Conservation (phyloP, 2,113 vertebrate species). For the Asarcornis scutulata region DNA sequence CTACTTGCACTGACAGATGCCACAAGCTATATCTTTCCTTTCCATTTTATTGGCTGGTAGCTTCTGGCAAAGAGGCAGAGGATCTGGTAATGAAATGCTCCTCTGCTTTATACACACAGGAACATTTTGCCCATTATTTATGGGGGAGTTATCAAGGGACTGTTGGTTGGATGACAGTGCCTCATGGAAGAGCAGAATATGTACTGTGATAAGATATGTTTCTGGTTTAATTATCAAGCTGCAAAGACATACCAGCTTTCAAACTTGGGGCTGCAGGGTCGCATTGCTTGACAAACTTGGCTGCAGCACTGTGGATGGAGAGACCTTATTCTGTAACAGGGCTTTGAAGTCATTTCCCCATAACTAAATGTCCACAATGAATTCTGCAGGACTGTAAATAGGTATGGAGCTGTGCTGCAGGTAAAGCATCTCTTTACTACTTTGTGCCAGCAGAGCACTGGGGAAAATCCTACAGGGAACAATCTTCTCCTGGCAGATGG, state of each 20-base stretch:
- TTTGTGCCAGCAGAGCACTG: not conserved
- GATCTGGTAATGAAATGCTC: slow-evolving; percentile 47
- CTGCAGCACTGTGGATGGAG: not conserved
- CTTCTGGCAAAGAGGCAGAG: slow-evolving; percentile 53
- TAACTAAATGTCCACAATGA: slow-evolving; percentile 22
- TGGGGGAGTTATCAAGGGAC: not conserved
- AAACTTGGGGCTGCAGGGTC: not conserved
- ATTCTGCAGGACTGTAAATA: slow-evolving; percentile 27
- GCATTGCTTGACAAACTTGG: not conserved
- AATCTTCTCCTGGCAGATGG: slow-evolving; percentile 42
- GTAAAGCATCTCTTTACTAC: slow-evolving; percentile 26
- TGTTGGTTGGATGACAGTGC: not conserved
- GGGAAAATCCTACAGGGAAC: slow-evolving; percentile 54
- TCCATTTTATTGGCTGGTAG: slow-evolving; percentile 58
- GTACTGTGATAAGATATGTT: not conserved
- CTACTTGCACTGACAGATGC: slow-evolving; percentile 57
- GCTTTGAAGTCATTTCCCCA: not conserved
- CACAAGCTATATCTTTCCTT: slow-evolving; percentile 49
- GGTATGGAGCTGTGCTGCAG: not conserved
- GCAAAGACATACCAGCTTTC: not conserved
- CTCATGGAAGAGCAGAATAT: not conserved
- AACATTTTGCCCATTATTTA: slow-evolving; percentile 20
- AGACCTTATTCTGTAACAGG: not conserved
- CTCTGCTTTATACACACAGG: not conserved
- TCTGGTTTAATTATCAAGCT: not conserved